Percentiles rank a stretch among this genome's conserved stretches.
Evolutionary conservation across 1,140 invertebrate species (phyloP).

Genomic region (Paraescarpia echinospica): DNA sequence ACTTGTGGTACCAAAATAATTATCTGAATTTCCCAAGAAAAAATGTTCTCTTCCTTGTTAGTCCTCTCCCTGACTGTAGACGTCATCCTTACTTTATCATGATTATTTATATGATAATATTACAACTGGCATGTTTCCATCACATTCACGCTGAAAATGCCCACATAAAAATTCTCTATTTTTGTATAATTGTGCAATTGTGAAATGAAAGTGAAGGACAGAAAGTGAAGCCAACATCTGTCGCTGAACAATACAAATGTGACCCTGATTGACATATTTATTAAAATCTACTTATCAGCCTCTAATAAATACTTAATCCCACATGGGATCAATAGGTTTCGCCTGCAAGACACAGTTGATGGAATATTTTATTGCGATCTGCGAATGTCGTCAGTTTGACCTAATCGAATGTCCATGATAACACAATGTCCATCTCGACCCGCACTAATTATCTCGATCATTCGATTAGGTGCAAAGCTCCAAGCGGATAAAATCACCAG

Average conservation of each 20-base stretch:
- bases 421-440: background rate
- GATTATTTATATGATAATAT: too few relatives aligned
- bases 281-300: background rate
- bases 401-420: background rate
- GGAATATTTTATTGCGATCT: background rate
- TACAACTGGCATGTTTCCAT: too few relatives aligned
- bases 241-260: background rate
- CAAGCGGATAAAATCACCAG: background rate
- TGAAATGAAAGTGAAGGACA: background rate
- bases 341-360: background rate
- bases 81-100: too few relatives aligned
- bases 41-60: too few relatives aligned
- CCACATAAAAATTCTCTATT: too few relatives aligned
- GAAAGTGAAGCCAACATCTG: background rate
- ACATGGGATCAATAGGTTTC: background rate
- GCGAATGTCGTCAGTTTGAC: background rate
- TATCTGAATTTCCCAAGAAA: too few relatives aligned
- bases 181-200: too few relatives aligned
- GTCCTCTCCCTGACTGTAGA: too few relatives aligned
- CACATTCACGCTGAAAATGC: too few relatives aligned
- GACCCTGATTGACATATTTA: background rate
- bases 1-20: too few relatives aligned
- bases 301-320: background rate
- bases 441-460: background rate
- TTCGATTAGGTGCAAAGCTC: background rate